Evolutionary conservation across 2,888 invertebrate species (phyloP).

Genomic region (Urechis unicinctus): DNA sequence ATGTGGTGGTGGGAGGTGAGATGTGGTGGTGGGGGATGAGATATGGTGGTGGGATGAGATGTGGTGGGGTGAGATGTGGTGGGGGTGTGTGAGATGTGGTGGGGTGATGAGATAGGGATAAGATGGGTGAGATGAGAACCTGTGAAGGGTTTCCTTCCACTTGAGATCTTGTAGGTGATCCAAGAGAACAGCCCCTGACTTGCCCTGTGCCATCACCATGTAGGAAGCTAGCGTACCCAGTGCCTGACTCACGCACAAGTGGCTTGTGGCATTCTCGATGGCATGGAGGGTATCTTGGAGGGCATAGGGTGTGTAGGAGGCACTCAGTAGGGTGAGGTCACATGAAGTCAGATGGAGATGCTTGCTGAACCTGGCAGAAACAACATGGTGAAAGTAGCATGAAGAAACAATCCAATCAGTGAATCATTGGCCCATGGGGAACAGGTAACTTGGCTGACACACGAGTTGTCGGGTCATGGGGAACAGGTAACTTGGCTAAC

Average conservation of each 20-base stretch:
- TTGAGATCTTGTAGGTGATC: constrained; percentile 25
- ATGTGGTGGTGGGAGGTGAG: no score
- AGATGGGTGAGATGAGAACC: no score
- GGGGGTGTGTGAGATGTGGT: no score
- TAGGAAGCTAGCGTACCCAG: neutral
- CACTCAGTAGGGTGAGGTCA: constrained; percentile 28
- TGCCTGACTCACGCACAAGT: constrained; percentile 18
- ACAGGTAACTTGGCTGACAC: no score
- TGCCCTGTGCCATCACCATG: neutral
- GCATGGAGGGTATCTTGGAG: constrained; percentile 29
- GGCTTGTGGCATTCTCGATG: constrained; percentile 40
- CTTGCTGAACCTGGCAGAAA: constrained; percentile 20
- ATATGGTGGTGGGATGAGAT: no score
- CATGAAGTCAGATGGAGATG: constrained; percentile 28
- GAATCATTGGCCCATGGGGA: no score
- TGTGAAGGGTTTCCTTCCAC: constrained; percentile 33
- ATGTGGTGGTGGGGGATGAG: no score
- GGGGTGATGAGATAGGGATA: no score
- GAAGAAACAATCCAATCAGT: no score
- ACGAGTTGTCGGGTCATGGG: no score
- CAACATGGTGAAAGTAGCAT: neutral
- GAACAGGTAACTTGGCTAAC: no score
- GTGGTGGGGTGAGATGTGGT: no score
- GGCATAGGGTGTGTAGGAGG: constrained; percentile 28
- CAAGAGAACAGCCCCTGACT: neutral